Conservation (phyloP, 1,140 invertebrate genomes). For the Piezodorus guildinii region DNA sequence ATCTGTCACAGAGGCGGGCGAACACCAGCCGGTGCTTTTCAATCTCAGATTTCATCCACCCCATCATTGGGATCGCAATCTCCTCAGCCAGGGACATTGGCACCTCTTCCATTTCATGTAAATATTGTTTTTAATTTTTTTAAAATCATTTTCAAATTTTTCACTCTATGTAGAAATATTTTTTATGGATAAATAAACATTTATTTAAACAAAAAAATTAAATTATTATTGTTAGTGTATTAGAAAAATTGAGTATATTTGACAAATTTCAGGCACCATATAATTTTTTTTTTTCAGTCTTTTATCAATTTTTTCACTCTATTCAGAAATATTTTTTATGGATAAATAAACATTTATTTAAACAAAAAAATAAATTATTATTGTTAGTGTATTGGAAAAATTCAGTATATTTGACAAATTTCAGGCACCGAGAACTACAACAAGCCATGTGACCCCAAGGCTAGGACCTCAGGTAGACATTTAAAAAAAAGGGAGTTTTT, state of each 20-base stretch:
- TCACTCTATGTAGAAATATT: too few species aligned
- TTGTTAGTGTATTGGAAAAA: neutral
- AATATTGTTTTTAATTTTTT: constrained; percentile 23
- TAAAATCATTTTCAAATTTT: neutral
- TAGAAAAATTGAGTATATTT: constrained; percentile 6
- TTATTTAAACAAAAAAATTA: neutral
- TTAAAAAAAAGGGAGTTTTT: neutral
- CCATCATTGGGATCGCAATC: constrained; percentile 21
- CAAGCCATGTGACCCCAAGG: constrained; percentile 29
- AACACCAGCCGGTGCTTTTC: constrained; percentile 16
- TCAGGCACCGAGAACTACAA: constrained; percentile 29
- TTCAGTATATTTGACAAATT: constrained; percentile 20
- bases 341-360: too few species aligned
- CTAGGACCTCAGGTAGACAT: constrained; percentile 20
- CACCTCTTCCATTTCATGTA: constrained; percentile 35
- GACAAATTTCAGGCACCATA: constrained; percentile 29
- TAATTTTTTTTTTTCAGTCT: too few species aligned
- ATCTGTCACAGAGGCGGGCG: constrained; percentile 20
- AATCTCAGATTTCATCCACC: constrained; percentile 5
- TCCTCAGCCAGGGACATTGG: constrained; percentile 33
- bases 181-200: too few species aligned
- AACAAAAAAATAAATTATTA: neutral
- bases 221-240: neutral
- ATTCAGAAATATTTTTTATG: neutral
- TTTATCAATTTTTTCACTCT: too few species aligned